Evolutionary conservation across 2,888 invertebrate species (phyloP).

Genomic region (Corbicula japonica): DNA sequence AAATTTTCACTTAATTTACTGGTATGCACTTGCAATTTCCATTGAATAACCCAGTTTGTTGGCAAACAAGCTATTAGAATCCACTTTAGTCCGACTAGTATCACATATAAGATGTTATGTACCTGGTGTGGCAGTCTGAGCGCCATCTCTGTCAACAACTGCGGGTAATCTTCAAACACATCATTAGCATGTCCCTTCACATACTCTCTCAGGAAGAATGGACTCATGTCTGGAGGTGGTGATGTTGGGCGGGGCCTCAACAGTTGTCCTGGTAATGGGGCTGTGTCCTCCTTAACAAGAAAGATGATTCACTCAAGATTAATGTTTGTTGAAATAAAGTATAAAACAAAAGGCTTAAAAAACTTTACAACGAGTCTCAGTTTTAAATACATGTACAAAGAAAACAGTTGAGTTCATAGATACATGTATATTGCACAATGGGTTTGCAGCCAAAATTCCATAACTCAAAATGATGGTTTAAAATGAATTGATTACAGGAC

Average conservation of each 20-base stretch:
- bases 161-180: conserved; percentile 97
- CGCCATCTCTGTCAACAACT: conserved; percentile 97
- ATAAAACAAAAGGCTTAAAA: too few species aligned
- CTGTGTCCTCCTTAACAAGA: conserved; percentile 76
- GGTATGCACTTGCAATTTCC: too few species aligned
- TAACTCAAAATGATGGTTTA: background rate
- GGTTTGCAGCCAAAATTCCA: background rate
- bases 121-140: conserved; percentile 97
- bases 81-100: too few species aligned
- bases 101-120: too few species aligned
- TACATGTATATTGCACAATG: background rate
- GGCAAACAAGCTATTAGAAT: too few species aligned
- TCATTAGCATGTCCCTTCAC: conserved; percentile 96
- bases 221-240: conserved; percentile 97
- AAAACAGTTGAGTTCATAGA: background rate
- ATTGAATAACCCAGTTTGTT: too few species aligned
- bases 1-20: too few species aligned
- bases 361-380: background rate
- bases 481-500: too few species aligned
- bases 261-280: conserved; percentile 89
- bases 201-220: conserved; percentile 95
- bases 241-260: conserved; percentile 91
- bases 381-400: background rate
- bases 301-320: background rate
- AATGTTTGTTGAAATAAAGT: too few species aligned